phyloP scores from a whole-genome alignment of 2,113 vertebrate genomes.

The Lamprotornis superbus region DNA sequence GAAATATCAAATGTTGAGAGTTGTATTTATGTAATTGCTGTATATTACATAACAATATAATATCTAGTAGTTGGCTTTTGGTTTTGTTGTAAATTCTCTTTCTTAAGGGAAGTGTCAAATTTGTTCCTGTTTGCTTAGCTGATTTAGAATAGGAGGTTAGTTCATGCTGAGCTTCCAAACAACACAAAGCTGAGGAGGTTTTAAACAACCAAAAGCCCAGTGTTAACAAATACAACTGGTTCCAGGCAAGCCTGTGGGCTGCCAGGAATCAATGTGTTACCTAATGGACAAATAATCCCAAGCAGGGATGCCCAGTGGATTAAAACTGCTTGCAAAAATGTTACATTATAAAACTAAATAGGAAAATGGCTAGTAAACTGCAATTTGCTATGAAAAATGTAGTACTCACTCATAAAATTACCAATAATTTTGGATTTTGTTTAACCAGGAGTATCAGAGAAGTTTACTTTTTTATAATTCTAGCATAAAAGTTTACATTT shows the following conservation, averaged over 20 bases:
- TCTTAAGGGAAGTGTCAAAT: not conserved
- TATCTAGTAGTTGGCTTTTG: not conserved
- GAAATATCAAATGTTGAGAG: not conserved
- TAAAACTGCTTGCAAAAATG: not conserved
- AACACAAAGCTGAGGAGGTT: not conserved
- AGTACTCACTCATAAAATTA: not conserved
- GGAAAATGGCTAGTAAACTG: not conserved
- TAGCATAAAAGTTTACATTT: not conserved
- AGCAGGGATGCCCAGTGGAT: not conserved
- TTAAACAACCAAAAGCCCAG: not conserved
- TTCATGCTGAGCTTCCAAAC: not conserved
- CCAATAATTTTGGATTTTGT: not conserved
- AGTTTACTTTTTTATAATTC: not conserved
- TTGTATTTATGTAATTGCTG: not conserved
- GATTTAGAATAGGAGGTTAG: conserved; percentile 7
- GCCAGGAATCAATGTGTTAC: not conserved
- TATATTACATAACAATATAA: not conserved
- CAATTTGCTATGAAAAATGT: not conserved
- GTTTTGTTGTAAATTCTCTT: not conserved
- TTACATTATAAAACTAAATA: not conserved
- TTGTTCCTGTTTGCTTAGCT: conserved; percentile 4
- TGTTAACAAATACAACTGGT: not conserved
- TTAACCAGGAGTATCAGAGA: not conserved
- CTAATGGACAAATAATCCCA: not conserved
- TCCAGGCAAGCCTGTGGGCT: not conserved